Evolutionary conservation across 2,113 vertebrate species (phyloP).

Genomic region (Dicentrarchus labrax): DNA sequence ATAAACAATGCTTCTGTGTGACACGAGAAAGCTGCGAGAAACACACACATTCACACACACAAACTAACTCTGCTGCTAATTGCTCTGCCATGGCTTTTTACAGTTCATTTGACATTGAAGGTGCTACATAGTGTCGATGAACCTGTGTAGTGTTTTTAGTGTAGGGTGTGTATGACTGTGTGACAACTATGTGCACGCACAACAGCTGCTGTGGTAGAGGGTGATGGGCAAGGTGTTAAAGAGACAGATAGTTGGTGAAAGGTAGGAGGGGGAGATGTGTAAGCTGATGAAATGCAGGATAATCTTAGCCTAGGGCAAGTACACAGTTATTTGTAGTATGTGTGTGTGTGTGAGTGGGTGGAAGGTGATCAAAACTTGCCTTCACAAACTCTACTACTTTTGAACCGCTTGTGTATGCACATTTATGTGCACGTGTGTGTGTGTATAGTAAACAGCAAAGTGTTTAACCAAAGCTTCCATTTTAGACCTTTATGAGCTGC

Average conservation of each 20-base stretch:
- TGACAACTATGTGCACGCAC: background rate
- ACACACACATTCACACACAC: background rate
- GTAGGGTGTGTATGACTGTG: conserved; percentile 24
- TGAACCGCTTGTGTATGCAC: background rate
- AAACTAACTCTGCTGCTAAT: conserved; percentile 47
- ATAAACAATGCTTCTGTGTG: conserved; percentile 7
- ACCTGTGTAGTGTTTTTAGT: conserved; percentile 50
- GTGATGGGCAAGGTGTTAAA: conserved; percentile 73
- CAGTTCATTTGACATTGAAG: conserved; percentile 66
- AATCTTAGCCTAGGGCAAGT: conserved; percentile 69
- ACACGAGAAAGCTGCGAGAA: background rate
- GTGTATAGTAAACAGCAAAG: background rate
- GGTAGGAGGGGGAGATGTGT: conserved; percentile 60
- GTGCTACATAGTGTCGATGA: conserved; percentile 57
- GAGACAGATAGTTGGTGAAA: conserved; percentile 71
- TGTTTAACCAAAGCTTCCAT: conserved; percentile 6
- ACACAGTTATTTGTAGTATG: conserved; percentile 42
- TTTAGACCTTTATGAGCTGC: background rate
- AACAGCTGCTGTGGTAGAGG: conserved; percentile 65
- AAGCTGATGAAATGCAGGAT: conserved; percentile 71
- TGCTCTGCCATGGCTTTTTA: conserved; percentile 45
- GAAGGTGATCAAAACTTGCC: conserved; percentile 45
- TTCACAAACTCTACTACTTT: conserved; percentile 28
- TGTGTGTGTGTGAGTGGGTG: conserved; percentile 21
- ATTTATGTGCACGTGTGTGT: background rate